These are phyloP conservation scores for Nothura maculosa DNA, from an alignment of 2,797 vertebrate genomes.

Conservation along the genomic window DNA sequence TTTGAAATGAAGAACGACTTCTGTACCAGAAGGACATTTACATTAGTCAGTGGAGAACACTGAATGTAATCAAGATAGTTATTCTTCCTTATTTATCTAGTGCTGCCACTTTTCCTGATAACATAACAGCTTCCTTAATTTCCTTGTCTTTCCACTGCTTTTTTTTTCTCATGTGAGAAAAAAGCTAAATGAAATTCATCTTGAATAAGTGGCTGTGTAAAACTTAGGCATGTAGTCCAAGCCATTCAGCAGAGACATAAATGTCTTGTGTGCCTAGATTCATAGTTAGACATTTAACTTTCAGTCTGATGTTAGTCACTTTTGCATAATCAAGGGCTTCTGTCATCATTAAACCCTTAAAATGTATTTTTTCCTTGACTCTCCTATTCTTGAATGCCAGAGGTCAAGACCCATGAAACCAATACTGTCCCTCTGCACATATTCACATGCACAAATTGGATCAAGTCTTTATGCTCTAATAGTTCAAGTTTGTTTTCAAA, in stretches of 20 bases:
- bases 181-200: background rate
- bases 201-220: background rate
- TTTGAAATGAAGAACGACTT: background rate
- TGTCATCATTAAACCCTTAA: slow-evolving; percentile 31
- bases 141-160: background rate
- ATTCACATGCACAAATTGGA: background rate
- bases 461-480: slow-evolving; percentile 19
- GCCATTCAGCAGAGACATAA: background rate
- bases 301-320: background rate
- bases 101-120: background rate
- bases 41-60: background rate
- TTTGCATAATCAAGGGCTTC: slow-evolving; percentile 11
- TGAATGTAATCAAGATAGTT: background rate
- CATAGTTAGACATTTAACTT: slow-evolving; percentile 40
- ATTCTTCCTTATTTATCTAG: background rate
- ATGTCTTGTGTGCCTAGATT: slow-evolving; percentile 26
- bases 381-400: slow-evolving; percentile 1
- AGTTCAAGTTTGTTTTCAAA: background rate
- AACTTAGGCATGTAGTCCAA: background rate
- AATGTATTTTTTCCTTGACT: background rate
- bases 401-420: slow-evolving; percentile 24
- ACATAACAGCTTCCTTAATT: background rate
- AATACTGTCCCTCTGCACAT: background rate
- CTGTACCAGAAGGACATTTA: background rate
- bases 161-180: background rate